Percentiles rank a stretch among this genome's conserved stretches.
phyloP scores from a whole-genome alignment of 2,797 vertebrate genomes.

The Argyrosomus regius region DNA sequence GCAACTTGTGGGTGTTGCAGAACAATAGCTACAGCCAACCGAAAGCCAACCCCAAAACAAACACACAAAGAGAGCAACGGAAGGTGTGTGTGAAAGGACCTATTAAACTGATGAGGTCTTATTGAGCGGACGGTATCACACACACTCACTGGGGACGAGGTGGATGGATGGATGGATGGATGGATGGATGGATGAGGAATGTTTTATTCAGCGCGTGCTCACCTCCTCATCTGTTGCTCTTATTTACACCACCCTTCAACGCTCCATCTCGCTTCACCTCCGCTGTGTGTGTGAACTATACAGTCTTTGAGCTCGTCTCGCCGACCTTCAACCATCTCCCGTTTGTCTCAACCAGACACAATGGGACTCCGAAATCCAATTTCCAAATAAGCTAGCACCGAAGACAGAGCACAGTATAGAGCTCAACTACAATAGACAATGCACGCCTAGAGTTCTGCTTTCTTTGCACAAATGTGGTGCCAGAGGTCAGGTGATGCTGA shows the following conservation, averaged over 20 bases:
- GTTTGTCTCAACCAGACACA: constrained; percentile 27
- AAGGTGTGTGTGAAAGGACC: constrained; percentile 18
- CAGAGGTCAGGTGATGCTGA: neutral
- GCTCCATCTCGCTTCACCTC: constrained; percentile 17
- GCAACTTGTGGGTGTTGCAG: constrained; percentile 56
- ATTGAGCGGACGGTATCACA: constrained; percentile 36
- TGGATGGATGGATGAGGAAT: constrained; percentile 24
- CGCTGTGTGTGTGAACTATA: constrained; percentile 24
- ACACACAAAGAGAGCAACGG: constrained; percentile 23
- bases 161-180: neutral
- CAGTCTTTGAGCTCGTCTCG: constrained; percentile 32
- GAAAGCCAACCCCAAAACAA: constrained; percentile 19
- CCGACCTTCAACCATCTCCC: constrained; percentile 60
- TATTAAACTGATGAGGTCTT: constrained; percentile 51
- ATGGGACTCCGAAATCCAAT: constrained; percentile 32
- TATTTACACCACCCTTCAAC: constrained; percentile 40
- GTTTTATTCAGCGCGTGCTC: constrained; percentile 68
- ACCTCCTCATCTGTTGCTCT: constrained; percentile 51
- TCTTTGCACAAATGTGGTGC: neutral
- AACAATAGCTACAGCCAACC: constrained; percentile 70
- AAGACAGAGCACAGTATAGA: constrained; percentile 5
- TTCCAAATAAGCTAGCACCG: neutral
- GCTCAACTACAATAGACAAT: constrained; percentile 29
- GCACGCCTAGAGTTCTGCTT: constrained; percentile 22
- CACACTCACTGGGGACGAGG: constrained; percentile 31